Conservation (phyloP, 2,888 invertebrate genomes). For the Noctua fimbriata region DNA sequence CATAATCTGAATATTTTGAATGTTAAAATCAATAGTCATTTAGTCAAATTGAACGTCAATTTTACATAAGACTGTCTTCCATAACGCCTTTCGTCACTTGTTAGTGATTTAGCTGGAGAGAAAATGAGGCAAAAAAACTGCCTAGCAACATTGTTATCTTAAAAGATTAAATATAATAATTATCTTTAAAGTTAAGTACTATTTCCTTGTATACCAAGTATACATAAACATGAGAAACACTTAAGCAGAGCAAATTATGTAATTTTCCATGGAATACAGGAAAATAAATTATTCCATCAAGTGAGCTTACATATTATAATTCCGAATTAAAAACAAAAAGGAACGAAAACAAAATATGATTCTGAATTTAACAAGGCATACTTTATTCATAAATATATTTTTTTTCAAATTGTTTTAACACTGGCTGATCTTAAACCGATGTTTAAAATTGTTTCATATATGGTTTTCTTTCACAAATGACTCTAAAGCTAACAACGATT, state of each 20-base stretch:
- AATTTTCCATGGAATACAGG: constrained; percentile 5
- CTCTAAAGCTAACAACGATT: constrained; percentile 19
- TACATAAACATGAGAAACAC: background rate
- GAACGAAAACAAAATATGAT: constrained; percentile 11
- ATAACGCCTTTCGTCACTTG: background rate
- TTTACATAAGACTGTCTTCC: background rate
- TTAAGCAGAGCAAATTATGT: constrained; percentile 14
- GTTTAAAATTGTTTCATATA: constrained; percentile 1
- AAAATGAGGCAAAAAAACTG: background rate
- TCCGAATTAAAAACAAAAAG: constrained; percentile 13
- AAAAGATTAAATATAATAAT: background rate
- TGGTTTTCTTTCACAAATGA: constrained; percentile 23
- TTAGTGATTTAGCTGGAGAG: background rate
- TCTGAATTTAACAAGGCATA: constrained; percentile 4
- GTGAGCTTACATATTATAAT: constrained; percentile 2
- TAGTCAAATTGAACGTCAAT: background rate
- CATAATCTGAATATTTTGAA: background rate
- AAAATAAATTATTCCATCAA: constrained; percentile 29
- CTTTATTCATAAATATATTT: no score
- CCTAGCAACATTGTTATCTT: background rate
- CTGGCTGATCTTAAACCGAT: background rate
- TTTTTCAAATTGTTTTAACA: constrained; percentile 7
- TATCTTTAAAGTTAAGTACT: background rate
- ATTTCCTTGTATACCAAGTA: background rate
- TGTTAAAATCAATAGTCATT: background rate